Evolutionary conservation across 92 coral and sea anemone genomes (phyloP).

Genomic region (Montipora capitata): DNA sequence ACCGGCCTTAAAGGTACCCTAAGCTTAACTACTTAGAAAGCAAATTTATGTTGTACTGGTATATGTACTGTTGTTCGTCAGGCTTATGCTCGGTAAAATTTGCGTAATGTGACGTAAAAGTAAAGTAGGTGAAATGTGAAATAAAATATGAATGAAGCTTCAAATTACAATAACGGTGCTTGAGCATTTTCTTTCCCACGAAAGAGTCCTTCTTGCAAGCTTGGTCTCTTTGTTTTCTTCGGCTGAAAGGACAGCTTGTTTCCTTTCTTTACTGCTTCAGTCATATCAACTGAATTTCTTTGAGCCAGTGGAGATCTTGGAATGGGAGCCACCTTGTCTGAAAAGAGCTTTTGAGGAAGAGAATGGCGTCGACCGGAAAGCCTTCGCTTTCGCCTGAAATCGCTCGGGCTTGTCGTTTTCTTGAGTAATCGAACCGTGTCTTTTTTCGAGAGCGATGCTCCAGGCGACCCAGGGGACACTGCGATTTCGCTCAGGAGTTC

Average conservation of each 20-base stretch:
- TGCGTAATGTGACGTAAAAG: too few species aligned
- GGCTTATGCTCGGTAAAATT: too few species aligned
- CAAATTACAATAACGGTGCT: constrained; percentile 50
- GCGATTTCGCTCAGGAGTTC: constrained; percentile 36
- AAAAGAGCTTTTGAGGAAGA: constrained; percentile 88
- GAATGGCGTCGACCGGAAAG: constrained; percentile 77
- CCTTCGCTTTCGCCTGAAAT: constrained; percentile 75
- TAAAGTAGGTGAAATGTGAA: neutral
- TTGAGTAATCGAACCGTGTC: constrained; percentile 84
- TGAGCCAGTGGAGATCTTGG: constrained; percentile 94
- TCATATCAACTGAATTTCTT: constrained; percentile 77
- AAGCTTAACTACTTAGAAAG: too few species aligned
- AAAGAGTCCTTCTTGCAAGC: constrained; percentile 75
- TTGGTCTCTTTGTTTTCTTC: constrained; percentile 33
- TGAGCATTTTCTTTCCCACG: constrained; percentile 89
- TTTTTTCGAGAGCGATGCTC: constrained; percentile 80
- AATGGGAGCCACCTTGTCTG: constrained; percentile 78
- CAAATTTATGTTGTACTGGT: too few species aligned
- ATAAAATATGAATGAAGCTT: too few species aligned
- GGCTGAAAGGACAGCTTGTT: constrained; percentile 68
- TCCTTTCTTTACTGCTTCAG: constrained; percentile 66
- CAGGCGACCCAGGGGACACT: constrained; percentile 81
- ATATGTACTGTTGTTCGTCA: too few species aligned
- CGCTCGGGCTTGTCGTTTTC: constrained; percentile 84
- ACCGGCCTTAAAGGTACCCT: too few species aligned